Conservation (phyloP, 2,888 invertebrate species). For the Eristalinus sepulchralis region DNA sequence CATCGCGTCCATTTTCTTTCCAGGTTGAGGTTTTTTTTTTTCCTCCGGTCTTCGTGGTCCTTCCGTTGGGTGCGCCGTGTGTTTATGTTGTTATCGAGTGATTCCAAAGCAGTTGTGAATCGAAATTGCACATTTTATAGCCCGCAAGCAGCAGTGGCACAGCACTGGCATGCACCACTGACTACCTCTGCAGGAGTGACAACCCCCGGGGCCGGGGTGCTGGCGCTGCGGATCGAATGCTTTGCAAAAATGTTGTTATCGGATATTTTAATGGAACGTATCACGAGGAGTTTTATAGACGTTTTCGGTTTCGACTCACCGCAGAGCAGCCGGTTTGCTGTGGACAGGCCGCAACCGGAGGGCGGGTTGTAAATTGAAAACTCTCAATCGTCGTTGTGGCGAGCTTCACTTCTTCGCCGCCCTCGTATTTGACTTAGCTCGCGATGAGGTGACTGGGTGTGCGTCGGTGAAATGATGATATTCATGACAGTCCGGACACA, state of each 20-base stretch:
- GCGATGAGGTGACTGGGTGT: not conserved
- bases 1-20: conserved; percentile 27
- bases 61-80: conserved; percentile 41
- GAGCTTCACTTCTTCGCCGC: conserved; percentile 12
- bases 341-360: not conserved
- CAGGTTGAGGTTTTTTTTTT: not conserved
- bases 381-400: not conserved
- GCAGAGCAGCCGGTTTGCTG: not conserved
- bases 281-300: conserved; percentile 47
- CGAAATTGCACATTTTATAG: conserved; percentile 65
- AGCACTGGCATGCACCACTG: conserved; percentile 24
- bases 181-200: conserved; percentile 34
- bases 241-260: conserved; percentile 58
- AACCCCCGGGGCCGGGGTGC: not conserved
- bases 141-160: conserved; percentile 13
- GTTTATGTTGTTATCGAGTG: conserved; percentile 56
- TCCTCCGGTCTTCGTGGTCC: conserved; percentile 21
- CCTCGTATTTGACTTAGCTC: conserved; percentile 9
- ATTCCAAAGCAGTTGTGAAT: conserved; percentile 53
- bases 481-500: conserved; percentile 5
- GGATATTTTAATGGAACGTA: conserved; percentile 56
- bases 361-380: not conserved
- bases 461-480: conserved; percentile 19
- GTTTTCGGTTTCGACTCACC: conserved; percentile 11
- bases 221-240: not conserved